phyloP scores from a whole-genome alignment of 2,797 vertebrate genomes.

The Sebastes iracundus region DNA sequence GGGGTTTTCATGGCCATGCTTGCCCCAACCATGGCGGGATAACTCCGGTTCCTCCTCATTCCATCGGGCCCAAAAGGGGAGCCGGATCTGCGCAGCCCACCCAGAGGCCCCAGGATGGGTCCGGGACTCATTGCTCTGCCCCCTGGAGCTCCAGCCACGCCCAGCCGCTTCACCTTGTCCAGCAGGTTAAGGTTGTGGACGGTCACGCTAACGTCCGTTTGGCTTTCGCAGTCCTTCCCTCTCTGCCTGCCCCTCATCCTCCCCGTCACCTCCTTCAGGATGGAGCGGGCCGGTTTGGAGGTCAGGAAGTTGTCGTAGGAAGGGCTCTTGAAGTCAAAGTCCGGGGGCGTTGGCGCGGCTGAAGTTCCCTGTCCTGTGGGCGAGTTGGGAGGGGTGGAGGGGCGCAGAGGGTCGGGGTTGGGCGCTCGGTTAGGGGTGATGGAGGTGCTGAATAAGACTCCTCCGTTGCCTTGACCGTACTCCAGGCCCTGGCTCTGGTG shows the following conservation, averaged over 20 bases:
- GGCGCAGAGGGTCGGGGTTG: constrained; percentile 72
- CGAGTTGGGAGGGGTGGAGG: constrained; percentile 91
- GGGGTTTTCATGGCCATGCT: constrained; percentile 99
- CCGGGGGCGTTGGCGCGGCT: constrained; percentile 69
- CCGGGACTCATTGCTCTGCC: constrained; percentile 64
- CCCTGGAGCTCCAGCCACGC: constrained; percentile 86
- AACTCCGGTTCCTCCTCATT: constrained; percentile 94
- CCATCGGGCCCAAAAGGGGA: constrained; percentile 89
- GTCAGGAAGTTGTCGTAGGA: constrained; percentile 97
- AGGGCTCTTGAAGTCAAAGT: constrained; percentile 93
- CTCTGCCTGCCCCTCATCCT: constrained; percentile 83
- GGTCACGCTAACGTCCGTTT: constrained; percentile 95
- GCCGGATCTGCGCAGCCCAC: constrained; percentile 86
- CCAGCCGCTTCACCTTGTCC: constrained; percentile 94
- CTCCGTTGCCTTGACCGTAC: constrained; percentile 76
- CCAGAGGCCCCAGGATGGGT: constrained; percentile 86
- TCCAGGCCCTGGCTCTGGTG: constrained; percentile 92
- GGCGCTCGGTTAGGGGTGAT: constrained; percentile 60
- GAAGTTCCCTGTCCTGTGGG: constrained; percentile 73
- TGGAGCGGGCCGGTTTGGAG: constrained; percentile 96
- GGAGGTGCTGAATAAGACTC: constrained; percentile 85
- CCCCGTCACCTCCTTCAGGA: constrained; percentile 91
- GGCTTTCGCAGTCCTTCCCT: constrained; percentile 91
- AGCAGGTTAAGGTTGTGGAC: constrained; percentile 96
- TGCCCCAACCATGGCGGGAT: constrained; percentile 95